These are phyloP conservation scores for Biston betularia DNA, from an alignment of 2,888 invertebrate species.

Conservation along the genomic window DNA sequence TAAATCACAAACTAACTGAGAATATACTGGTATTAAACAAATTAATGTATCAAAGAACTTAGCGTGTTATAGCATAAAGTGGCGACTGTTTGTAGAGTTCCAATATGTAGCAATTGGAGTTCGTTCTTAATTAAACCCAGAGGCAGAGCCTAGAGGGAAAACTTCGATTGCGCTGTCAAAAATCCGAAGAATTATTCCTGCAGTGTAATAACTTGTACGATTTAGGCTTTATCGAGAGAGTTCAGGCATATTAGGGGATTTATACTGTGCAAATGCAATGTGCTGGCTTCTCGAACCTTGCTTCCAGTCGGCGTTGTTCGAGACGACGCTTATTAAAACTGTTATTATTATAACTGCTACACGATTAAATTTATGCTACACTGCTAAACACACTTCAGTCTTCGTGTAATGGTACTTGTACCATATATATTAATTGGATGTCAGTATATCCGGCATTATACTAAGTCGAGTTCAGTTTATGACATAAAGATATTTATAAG, in stretches of 20 bases:
- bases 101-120: constrained; percentile 71
- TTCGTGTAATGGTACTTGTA: too few species aligned
- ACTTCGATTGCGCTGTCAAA: constrained; percentile 86
- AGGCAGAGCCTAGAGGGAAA: constrained; percentile 78
- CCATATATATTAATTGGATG: too few species aligned
- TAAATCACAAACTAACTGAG: constrained; percentile 21
- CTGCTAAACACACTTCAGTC: too few species aligned
- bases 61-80: constrained; percentile 60
- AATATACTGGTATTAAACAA: constrained; percentile 40
- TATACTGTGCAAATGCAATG: constrained; percentile 76
- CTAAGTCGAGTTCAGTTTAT: too few species aligned
- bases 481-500: too few species aligned
- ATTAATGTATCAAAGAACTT: constrained; percentile 61
- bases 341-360: constrained; percentile 17
- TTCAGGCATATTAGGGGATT: constrained; percentile 84
- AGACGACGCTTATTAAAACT: constrained; percentile 76
- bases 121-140: constrained; percentile 81
- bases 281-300: constrained; percentile 61
- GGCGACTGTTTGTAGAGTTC: constrained; percentile 56
- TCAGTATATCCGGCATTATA: too few species aligned
- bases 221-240: constrained; percentile 83
- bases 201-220: constrained; percentile 82
- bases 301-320: constrained; percentile 49
- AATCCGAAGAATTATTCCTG: constrained; percentile 85
- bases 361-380: too few species aligned